Base-by-base conservation (phyloP, 2,888 invertebrate genomes). In the Morinoia aosen region DNA sequence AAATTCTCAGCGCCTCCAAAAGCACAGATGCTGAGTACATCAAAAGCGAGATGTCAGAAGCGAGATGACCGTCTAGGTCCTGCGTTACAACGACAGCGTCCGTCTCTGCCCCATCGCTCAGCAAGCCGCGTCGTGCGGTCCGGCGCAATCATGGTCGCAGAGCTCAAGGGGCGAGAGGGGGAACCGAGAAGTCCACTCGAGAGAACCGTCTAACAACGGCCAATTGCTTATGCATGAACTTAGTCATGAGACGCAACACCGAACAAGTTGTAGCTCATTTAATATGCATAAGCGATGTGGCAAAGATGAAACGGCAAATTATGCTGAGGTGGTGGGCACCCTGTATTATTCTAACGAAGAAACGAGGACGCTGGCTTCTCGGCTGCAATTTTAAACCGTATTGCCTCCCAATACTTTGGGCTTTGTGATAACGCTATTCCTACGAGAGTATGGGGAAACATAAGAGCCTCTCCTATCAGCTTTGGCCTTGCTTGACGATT, bases 201-300 rank as follows among this genome's bases (percentile, higher is more conserved):
- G 48, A 90, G 90, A 90, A 48, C 40, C 40, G 33, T 40, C 93
- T 57, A 93, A 93, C 93, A n/a, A 93, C 93, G 48, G 93, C 93
- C 93, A 93, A 93, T 93, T 93, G 93, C 93, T 93, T 93, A 93
- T 93, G 93, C 93, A 93, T 93, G 93, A 93, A 93, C 57, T 93
- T 93, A 57, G 56, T 93, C 93, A 93, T 93, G 93, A 93, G 56
- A 93, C 93, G 93, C 93, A 93, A 93, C 93, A 19, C 93, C 93
- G 93, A 93, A 93, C 58, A 93, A 93, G 93, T 93, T 57, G 58
- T 93, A 93, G 57, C 93, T 93, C 93, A 93, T 93, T 93, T 93
- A 93, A 93, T 93, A 93, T 93, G 93, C 93, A 93, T 93, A 93
- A 93, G 93, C 57, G 93, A 93, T 93, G 93, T 93, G 93, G 93